Base-by-base conservation (phyloP, 2,113 vertebrate genomes). In the Labeo rohita region DNA sequence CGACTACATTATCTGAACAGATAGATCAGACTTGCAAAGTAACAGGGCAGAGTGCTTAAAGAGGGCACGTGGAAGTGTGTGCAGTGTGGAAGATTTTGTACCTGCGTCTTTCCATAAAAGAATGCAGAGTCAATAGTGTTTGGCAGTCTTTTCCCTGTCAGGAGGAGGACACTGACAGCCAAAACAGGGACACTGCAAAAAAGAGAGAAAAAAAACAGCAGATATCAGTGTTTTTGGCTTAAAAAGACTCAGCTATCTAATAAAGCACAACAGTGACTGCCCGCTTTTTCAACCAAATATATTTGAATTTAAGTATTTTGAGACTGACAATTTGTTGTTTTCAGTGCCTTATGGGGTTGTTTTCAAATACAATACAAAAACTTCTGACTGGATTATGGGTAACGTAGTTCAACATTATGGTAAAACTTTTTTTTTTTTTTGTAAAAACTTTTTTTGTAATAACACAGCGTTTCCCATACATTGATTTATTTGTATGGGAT, bases 41-140 rank as follows among this genome's bases (percentile, higher is more conserved):
- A 68, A 16, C 7, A 39, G 15, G 2, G 34, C 65, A 6, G 2
- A 70, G 39, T 39, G 3, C 21, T 2, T 59, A 59, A 54, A 54
- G 6, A 21, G 34, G 65, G 13, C 65, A 68, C 18, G 34, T 15
- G 28, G 74, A 12, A 50, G 10, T 16, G 15, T n/a, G 50, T 34
- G 4, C 36, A 18, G 39, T 9, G 4, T 10, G 16, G 43, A 70
- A 39, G 1, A 15, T 21, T n/a, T 4, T 84, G 78, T 94, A 99
- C 98, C 97, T 99, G 98, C 28, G 93, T 56, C 85, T 93, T 96
- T 84, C 98, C 98, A 84, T 98, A 99, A 94, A 98, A 98, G 93
- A 97, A 98, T 0, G 96, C 95, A 2, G 96, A 95, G 92, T 99
- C 97, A 83, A 96, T 95, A 6, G 87, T 95, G 28, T 94, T 85